Evolutionary conservation across 2,888 invertebrate species (phyloP), one percentile per base, ranked within the genome.

Genomic region (Balanococcus diminutus): DNA sequence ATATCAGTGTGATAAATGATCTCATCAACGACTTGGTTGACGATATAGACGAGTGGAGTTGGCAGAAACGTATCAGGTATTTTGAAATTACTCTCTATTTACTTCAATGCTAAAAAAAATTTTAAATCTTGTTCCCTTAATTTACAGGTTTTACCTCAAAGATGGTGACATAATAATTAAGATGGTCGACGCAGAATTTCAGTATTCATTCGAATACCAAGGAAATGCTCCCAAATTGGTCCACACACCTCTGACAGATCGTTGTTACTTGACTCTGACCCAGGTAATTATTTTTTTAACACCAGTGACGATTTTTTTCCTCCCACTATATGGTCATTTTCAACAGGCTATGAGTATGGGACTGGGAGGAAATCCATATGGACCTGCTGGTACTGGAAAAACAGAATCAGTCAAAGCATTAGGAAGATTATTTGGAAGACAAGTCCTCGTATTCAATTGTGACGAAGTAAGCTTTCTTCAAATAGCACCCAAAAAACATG

Each of bases 321-420:
- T n/a, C n/a, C n/a, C n/a, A n/a, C n/a, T n/a, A n/a, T n/a, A 2
- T 22, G 4, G 31, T n/a, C 16, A 2, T 36, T 36, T 61, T 75
- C 91, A 89, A 72, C 89, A 94, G 93, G 96, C 97, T 2, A 94
- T 99, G 93, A 95, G 96, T 89, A 94, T 99, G 90, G 99, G 99
- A 0, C 92, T 99, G 88, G 98, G 99, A 86, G 99, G 99, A 9
- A 99, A 99, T 91, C 99, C 99, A 0, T 99, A 98, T 89, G 99
- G 99, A 0, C 99, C 99, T 0, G 99, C 99, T 25, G 99, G 99
- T 86, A 99, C 99, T 0, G 99, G 99, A 0, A 99, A 99, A 91
- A 99, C 99, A 0, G 99, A 99, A 90, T 98, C 98, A 28, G 98
- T 99, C 0, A 99, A 99, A 91, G 97, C 98, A 0, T 91, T 99